Conservation (phyloP, 2,113 vertebrate genomes). For the Spea bombifrons region DNA sequence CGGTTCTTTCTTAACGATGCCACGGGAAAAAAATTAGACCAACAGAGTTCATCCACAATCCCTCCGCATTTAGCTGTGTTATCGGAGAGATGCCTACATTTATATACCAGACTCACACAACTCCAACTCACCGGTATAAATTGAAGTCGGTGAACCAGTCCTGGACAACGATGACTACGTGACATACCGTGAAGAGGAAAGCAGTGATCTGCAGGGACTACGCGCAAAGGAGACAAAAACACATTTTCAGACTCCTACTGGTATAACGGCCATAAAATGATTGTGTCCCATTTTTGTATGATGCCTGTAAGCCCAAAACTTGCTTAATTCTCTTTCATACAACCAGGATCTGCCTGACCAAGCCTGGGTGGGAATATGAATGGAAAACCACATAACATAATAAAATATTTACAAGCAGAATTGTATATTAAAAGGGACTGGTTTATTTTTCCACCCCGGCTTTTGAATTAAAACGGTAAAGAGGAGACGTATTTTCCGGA, state of each 20-base stretch:
- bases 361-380: no score
- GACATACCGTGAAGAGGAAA: constrained; percentile 89
- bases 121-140: constrained; percentile 73
- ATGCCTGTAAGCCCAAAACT: neutral
- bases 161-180: constrained; percentile 85
- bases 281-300: neutral
- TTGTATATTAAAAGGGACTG: neutral
- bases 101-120: neutral
- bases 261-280: no score
- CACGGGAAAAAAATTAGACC: no score
- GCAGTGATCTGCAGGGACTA: constrained; percentile 88
- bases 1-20: no score
- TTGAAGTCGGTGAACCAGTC: constrained; percentile 90
- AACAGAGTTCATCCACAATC: no score
- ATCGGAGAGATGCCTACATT: no score
- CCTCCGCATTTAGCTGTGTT: no score
- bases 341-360: no score
- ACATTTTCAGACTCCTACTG: neutral
- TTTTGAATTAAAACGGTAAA: neutral
- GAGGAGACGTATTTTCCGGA: neutral
- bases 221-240: neutral
- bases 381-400: no score
- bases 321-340: neutral
- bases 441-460: no score
- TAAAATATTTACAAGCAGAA: neutral